Conservation (phyloP, 2,113 vertebrate genomes). For the Willisornis vidua region DNA sequence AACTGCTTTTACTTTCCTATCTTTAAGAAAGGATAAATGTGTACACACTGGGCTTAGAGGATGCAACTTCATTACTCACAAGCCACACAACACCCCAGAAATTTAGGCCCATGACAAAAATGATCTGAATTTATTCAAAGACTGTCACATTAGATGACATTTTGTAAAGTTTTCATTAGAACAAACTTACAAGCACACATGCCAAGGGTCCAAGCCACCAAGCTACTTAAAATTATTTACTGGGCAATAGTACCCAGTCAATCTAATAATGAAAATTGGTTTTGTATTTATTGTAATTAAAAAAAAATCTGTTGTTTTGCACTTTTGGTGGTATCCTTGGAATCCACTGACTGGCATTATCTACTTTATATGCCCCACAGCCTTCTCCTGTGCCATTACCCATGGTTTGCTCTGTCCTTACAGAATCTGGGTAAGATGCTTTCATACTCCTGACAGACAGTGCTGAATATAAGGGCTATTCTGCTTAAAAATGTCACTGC, state of each 20-base stretch:
- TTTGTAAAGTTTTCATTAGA: background rate
- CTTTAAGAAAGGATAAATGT: background rate
- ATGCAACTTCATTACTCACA: background rate
- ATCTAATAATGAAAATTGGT: rapidly evolving
- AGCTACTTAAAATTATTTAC: background rate
- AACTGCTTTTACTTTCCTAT: background rate
- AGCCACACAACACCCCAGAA: background rate
- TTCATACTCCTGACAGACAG: background rate
- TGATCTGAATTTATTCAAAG: background rate
- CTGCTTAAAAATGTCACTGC: slow-evolving; percentile 4
- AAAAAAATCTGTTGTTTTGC: background rate
- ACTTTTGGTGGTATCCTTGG: background rate
- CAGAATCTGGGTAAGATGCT: background rate
- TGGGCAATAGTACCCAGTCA: background rate
- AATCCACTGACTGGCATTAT: background rate
- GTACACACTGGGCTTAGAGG: background rate
- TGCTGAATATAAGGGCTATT: background rate
- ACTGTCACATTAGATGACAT: background rate
- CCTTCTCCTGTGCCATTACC: background rate
- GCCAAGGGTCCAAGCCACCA: background rate
- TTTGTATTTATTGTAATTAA: background rate
- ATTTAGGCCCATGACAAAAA: background rate
- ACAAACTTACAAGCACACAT: background rate
- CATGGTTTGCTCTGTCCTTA: background rate
- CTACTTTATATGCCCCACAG: background rate